Base-by-base conservation (phyloP, 1,140 invertebrate genomes). In the Lerema accius region DNA sequence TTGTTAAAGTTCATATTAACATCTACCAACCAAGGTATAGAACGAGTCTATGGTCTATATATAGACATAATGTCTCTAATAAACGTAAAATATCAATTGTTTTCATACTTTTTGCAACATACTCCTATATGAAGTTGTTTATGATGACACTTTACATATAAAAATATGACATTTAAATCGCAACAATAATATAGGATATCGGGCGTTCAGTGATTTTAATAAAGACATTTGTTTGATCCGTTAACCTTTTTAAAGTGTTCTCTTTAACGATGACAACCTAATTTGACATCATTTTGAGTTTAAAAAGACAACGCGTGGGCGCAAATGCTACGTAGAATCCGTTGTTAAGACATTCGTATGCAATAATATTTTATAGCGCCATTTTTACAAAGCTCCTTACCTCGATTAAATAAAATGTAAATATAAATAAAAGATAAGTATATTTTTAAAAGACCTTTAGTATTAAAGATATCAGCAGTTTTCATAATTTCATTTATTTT, bases 251-350 rank as follows among this genome's bases (percentile, higher is more conserved):
- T 9, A 17, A 35, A 49, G 10, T 32, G 26, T 32, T 49, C 11
- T 32, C 46, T 51, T 51, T 51, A 28, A 11, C 37, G 28, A 39
- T 16, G 46, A 13, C 23, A 49, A 10, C 19, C 50, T 53, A 35
- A 37, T 40, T 53, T 39, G 37, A 53, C 40, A 10, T 26, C 17
- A 42, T 53, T 51, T 53, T 17, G 39, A 53, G 50, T 11, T 23
- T 40, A 53, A 53, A 53, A 37, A 35, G 50, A 53, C n/a, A n/a
- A 42, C 4, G 17, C 37, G 50, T 53, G 50, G 50, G 50, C 37
- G 50, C 9, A 55, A 55, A 11, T 23, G 19, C 23, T 37, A 37
- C 32, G 15, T 51, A 51, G 15, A 32, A 51, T 51, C 16, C 4
- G 32, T 51, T 51, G 15, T 42, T 37, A 42, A 10, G 11, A 42